Percentiles rank a stretch among this genome's conserved stretches.
These are phyloP conservation scores for Magallana gigas DNA, from an alignment of 1,140 invertebrate genomes.

Conservation along the genomic window DNA sequence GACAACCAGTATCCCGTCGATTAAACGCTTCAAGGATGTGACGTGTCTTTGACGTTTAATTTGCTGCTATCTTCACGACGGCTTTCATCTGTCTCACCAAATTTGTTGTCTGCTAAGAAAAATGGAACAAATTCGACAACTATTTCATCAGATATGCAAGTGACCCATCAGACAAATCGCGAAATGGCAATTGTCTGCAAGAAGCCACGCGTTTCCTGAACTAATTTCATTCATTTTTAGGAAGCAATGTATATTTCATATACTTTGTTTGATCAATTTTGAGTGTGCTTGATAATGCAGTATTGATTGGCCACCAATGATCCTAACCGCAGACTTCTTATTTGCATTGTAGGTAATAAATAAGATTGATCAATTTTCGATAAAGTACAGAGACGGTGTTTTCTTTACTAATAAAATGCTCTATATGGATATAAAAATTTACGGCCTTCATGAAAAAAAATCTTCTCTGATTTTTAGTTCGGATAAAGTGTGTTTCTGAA, in stretches of 20 bases:
- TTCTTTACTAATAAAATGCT: no score
- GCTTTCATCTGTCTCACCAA: constrained; percentile 37
- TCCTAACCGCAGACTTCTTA: background rate
- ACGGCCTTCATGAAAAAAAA: no score
- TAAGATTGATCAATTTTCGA: background rate
- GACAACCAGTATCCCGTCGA: constrained; percentile 9
- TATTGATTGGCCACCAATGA: background rate
- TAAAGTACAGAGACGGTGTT: background rate
- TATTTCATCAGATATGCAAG: background rate
- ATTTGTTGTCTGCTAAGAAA: constrained; percentile 5
- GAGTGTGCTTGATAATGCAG: background rate
- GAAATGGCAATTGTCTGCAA: background rate
- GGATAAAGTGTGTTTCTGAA: no score
- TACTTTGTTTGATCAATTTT: constrained; percentile 9
- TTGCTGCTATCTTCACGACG: constrained; percentile 30
- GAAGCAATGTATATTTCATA: constrained; percentile 7
- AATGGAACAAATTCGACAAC: constrained; percentile 35
- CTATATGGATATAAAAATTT: no score
- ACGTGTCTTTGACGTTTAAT: constrained; percentile 28
- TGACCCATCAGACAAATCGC: constrained; percentile 17
- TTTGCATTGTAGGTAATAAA: constrained; percentile 20
- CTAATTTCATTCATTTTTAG: constrained; percentile 28
- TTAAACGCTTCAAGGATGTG: background rate
- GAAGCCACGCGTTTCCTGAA: background rate
- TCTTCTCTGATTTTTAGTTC: no score